phyloP scores from a whole-genome alignment of 2,113 vertebrate genomes.

The Albula goreensis region DNA sequence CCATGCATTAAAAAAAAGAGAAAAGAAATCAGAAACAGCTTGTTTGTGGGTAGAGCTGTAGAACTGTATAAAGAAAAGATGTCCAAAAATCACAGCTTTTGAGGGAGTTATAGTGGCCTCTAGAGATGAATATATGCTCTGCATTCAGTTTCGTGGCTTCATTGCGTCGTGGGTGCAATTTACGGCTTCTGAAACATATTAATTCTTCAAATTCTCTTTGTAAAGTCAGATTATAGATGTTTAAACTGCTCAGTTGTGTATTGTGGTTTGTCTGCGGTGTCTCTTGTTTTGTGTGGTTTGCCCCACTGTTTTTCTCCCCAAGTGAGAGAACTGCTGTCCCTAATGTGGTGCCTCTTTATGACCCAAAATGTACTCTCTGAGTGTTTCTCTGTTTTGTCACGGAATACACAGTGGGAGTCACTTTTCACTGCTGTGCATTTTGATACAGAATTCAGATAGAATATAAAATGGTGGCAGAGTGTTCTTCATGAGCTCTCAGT shows the following conservation, averaged over 20 bases:
- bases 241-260: conserved; percentile 9
- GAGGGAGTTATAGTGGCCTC: conserved; percentile 7
- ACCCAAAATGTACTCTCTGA: background rate
- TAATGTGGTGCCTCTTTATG: background rate
- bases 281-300: conserved; percentile 26
- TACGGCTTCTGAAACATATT: background rate
- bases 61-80: background rate
- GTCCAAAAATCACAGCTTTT: background rate
- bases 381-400: background rate
- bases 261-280: conserved; percentile 29
- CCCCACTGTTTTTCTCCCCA: conserved; percentile 3
- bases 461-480: background rate
- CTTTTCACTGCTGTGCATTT: background rate
- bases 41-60: background rate
- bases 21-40: conserved; percentile 15
- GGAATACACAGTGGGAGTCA: background rate
- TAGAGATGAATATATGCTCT: background rate
- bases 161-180: background rate
- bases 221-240: conserved; percentile 17
- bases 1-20: background rate
- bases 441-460: conserved; percentile 19
- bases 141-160: background rate
- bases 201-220: background rate
- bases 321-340: background rate
- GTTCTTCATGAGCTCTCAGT: background rate